Conservation (phyloP, 2,888 invertebrate genomes). For the Cataglyphis livida region DNA sequence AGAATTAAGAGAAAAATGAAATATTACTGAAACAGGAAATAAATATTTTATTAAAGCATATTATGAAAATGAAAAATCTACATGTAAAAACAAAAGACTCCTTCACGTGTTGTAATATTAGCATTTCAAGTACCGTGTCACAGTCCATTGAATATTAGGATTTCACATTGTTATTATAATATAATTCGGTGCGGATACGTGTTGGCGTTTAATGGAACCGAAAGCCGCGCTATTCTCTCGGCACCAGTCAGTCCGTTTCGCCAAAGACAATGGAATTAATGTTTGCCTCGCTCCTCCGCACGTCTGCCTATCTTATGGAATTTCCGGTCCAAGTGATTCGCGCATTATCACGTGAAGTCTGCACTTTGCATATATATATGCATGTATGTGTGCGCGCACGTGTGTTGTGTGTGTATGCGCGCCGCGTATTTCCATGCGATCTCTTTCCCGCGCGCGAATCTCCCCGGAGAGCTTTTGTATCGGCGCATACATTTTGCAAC, state of each 20-base stretch:
- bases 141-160: constrained; percentile 54
- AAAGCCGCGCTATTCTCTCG: constrained; percentile 55
- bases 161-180: constrained; percentile 53
- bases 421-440: constrained; percentile 12
- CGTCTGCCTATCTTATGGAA: constrained; percentile 59
- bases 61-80: constrained; percentile 10
- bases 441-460: constrained; percentile 35
- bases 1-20: not conserved
- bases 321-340: constrained; percentile 57
- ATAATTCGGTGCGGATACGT: constrained; percentile 59
- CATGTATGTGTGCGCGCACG: not conserved
- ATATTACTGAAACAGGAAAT: not conserved
- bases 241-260: constrained; percentile 52
- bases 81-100: constrained; percentile 21
- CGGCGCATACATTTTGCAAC: constrained; percentile 31
- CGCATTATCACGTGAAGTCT: constrained; percentile 53
- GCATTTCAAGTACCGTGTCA: constrained; percentile 51
- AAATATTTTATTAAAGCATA: not conserved
- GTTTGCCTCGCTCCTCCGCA: constrained; percentile 62
- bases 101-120: constrained; percentile 30
- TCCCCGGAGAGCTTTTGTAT: constrained; percentile 31
- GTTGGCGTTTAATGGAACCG: constrained; percentile 65
- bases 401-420: not conserved
- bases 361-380: not conserved
- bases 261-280: constrained; percentile 75